Conservation (phyloP, 2,797 vertebrate species). For the Oryzias dopingdopingensis region DNA sequence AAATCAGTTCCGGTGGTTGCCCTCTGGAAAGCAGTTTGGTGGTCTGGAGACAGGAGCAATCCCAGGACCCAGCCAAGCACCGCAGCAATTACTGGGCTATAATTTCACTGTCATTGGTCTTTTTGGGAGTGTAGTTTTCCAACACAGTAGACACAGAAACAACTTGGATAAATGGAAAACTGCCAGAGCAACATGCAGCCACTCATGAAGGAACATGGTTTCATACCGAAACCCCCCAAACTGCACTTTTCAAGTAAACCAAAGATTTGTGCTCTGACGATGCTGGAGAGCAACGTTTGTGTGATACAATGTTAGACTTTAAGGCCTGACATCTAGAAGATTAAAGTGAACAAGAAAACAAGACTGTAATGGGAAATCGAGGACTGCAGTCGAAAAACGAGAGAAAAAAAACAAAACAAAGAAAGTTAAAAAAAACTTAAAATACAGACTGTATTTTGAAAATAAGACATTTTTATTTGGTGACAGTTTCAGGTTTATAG, state of each 20-base stretch:
- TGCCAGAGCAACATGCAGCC: not conserved
- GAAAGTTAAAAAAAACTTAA: no score
- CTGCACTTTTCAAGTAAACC: not conserved
- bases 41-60: constrained; percentile 46
- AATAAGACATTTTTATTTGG: no score
- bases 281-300: not conserved
- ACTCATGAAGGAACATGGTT: not conserved
- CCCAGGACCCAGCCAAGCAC: constrained; percentile 44
- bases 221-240: not conserved
- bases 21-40: constrained; percentile 57
- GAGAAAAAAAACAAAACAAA: no score
- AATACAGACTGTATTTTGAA: no score
- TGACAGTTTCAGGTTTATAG: no score
- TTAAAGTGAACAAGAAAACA: no score
- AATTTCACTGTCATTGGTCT: constrained; percentile 49
- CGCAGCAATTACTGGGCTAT: constrained; percentile 57
- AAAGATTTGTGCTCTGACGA: not conserved
- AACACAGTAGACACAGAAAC: constrained; percentile 10
- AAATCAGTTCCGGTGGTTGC: constrained; percentile 69
- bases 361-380: no score
- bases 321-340: no score
- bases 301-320: no score
- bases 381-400: no score
- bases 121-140: constrained; percentile 24
- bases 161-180: not conserved